These are phyloP conservation scores for Paedocypris sp. DNA, from an alignment of 2,113 vertebrate genomes.

Conservation along the genomic window DNA sequence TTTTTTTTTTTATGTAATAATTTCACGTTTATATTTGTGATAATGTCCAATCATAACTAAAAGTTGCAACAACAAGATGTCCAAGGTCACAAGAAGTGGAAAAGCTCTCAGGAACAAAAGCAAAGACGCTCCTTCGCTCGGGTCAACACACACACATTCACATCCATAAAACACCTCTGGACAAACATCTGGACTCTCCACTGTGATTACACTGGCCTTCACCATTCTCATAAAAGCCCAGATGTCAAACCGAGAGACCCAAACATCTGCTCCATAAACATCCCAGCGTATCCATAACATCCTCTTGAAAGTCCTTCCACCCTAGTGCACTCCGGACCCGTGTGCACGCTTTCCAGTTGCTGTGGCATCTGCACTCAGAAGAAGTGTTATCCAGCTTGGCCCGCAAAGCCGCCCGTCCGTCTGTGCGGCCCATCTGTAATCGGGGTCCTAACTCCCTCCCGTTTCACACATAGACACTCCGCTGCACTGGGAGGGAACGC, in stretches of 20 bases:
- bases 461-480: neutral
- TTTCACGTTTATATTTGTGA: too few species aligned
- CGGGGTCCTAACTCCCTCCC: conserved; percentile 31
- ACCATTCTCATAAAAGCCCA: conserved; percentile 48
- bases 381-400: conserved; percentile 35
- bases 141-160: neutral
- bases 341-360: neutral
- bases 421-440: conserved; percentile 44
- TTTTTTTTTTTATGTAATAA: too few species aligned
- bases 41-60: too few species aligned
- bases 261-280: conserved; percentile 55
- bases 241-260: conserved; percentile 49
- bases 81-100: neutral
- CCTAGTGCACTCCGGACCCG: neutral
- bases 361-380: conserved; percentile 31
- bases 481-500: neutral
- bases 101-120: neutral
- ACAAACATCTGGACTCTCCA: conserved; percentile 31
- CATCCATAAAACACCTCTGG: conserved; percentile 13
- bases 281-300: neutral
- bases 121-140: too few species aligned
- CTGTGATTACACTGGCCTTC: conserved; percentile 46
- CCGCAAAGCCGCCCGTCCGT: conserved; percentile 41
- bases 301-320: neutral
- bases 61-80: too few species aligned